Base-by-base conservation (phyloP, 92 coral and sea anemone species). In the Siderastrea siderea region DNA sequence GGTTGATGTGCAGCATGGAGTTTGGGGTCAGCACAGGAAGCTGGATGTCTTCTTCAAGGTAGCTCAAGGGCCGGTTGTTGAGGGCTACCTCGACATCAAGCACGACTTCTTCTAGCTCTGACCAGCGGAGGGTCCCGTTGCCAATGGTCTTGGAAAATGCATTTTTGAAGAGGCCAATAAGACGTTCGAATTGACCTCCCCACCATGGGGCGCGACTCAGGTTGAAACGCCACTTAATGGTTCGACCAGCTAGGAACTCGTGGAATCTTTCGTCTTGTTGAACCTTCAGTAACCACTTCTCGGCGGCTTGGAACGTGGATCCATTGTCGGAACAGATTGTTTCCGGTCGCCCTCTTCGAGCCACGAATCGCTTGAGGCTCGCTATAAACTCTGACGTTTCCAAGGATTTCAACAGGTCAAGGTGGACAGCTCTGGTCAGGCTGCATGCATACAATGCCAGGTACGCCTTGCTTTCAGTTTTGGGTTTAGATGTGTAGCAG, bases 1-100 rank as follows among this genome's bases (percentile, higher is more conserved):
- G 86, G 8, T 81, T 67, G 57, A 91, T 60, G 86, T 83, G 44
- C 71, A 91, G 66, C 91, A 87, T 86, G 63, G 91, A 82, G 52
- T 65, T 87, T 48, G 94, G 91, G 43, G 91, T 87, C 53, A 87
- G 69, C 38, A 81, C 82, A 4, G 91, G 85, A 19, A 91, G 58
- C 78, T 91, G 68, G 46, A 82, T 72, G 60, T 86, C 91, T 10
- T 86, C 93, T 62, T 90, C 91, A 26, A 80, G 76, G 44, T 90
- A 86, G n/a, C 68, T 79, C 78, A 80, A 65, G 16, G 91, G 91
- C 12, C 80, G 68, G 17, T 77, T 68, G 48, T 86, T 91, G 47
- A 91, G 79, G 3, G 83, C 26, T 6, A 45, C 45, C 48, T 79
- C 84, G 11, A 79, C 57, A 19, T 79, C 84, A 15, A 79, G 73